Evolutionary conservation across 2,113 vertebrate genomes (phyloP).

Genomic region (Prionailurus bengalensis): DNA sequence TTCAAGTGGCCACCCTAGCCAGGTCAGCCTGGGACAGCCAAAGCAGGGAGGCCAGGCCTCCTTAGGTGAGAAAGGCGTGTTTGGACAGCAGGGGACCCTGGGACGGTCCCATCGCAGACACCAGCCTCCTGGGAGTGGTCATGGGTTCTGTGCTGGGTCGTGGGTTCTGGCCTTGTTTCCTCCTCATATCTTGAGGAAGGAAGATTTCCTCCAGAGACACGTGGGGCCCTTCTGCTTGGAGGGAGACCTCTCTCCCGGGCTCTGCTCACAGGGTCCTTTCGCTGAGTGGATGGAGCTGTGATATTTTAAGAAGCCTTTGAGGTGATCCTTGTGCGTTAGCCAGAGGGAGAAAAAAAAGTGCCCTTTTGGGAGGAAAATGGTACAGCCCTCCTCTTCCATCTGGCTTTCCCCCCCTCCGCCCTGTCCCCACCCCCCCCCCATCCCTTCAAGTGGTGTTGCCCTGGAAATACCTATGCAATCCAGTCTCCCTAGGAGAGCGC

Average conservation of each 20-base stretch:
- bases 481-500: constrained; percentile 86
- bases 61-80: background rate
- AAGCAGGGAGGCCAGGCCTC: background rate
- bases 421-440: constrained; percentile 31
- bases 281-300: background rate
- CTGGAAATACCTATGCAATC: constrained; percentile 91
- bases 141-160: background rate
- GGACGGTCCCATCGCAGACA: background rate
- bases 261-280: background rate
- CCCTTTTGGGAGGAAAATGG: constrained; percentile 82
- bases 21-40: background rate
- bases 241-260: background rate
- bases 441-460: constrained; percentile 79
- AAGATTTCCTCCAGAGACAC: background rate
- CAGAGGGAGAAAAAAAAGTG: constrained; percentile 69
- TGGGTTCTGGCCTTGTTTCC: background rate
- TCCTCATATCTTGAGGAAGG: background rate
- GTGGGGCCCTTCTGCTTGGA: background rate
- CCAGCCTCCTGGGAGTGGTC: background rate
- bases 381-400: constrained; percentile 79
- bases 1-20: background rate
- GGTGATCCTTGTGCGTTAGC: constrained; percentile 59
- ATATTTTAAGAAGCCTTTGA: constrained; percentile 28
- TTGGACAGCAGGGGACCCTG: background rate
- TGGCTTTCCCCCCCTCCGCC: background rate